Evolutionary conservation across 2,888 invertebrate genomes (phyloP).

Genomic region (Athalia cordata): DNA sequence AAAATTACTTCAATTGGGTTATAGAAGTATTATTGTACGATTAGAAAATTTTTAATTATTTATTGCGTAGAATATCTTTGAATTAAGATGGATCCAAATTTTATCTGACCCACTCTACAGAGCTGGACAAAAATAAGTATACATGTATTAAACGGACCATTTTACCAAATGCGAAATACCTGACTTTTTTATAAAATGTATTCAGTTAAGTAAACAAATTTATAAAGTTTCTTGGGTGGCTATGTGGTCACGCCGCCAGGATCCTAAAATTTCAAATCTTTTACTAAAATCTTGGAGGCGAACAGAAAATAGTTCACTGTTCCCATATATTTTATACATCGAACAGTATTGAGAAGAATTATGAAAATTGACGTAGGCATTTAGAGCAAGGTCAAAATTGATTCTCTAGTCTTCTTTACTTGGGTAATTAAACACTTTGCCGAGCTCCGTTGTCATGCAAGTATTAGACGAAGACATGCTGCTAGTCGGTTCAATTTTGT

Average conservation of each 20-base stretch:
- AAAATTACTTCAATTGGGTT: conserved; percentile 10
- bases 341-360: not conserved
- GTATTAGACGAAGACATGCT: conserved; percentile 24
- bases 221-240: not conserved
- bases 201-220: not conserved
- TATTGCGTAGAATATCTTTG: not conserved
- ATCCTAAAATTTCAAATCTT: not conserved
- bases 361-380: not conserved
- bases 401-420: not conserved
- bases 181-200: not conserved
- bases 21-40: not conserved
- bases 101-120: not conserved
- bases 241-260: not conserved
- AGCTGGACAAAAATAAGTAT: conserved; percentile 23
- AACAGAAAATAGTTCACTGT: not conserved
- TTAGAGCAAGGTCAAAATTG: not conserved
- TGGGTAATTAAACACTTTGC: not conserved
- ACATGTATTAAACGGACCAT: conserved; percentile 3
- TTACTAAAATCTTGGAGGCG: not conserved
- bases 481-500: not conserved
- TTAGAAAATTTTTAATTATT: not conserved
- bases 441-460: not conserved
- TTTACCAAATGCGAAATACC: not conserved
- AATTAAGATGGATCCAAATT: not conserved
- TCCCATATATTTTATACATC: conserved; percentile 7